Evolutionary conservation across 2,113 vertebrate genomes (phyloP).

Genomic region (Nasalis larvatus): DNA sequence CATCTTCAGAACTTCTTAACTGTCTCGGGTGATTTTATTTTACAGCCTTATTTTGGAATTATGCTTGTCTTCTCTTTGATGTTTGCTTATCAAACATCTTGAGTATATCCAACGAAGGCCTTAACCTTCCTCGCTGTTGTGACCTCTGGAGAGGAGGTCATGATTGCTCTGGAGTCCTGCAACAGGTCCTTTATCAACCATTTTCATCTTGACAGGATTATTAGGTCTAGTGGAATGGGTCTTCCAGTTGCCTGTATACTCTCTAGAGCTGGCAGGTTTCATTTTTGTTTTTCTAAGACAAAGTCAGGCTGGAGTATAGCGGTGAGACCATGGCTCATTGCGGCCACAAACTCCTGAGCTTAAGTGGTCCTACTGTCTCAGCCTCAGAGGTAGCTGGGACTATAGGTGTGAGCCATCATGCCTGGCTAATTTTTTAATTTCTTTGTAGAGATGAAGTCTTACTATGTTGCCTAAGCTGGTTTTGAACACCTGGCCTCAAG

Average conservation of each 20-base stretch:
- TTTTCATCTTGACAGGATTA: neutral
- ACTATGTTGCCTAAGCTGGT: no score
- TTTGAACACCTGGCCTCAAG: no score
- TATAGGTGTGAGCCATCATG: neutral
- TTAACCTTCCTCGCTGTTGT: neutral
- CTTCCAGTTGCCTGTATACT: neutral
- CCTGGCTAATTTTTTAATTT: neutral
- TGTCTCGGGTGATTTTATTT: neutral
- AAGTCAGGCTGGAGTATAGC: neutral
- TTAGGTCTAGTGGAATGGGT: neutral
- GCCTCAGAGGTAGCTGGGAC: neutral
- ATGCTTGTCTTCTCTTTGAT: neutral
- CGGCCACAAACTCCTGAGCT: neutral
- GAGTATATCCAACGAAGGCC: neutral
- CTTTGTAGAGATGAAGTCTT: neutral
- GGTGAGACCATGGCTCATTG: neutral
- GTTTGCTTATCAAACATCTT: neutral
- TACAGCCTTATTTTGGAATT: neutral
- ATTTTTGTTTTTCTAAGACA: neutral
- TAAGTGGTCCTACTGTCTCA: neutral
- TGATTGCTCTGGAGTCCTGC: neutral
- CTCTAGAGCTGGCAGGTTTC: neutral
- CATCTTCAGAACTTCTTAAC: neutral
- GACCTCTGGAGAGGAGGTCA: neutral
- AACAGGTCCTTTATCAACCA: neutral